Percentiles rank a stretch among this genome's conserved stretches.
These are phyloP conservation scores for Diachasmimorpha longicaudata DNA, from an alignment of 1,140 invertebrate genomes.

Conservation along the genomic window DNA sequence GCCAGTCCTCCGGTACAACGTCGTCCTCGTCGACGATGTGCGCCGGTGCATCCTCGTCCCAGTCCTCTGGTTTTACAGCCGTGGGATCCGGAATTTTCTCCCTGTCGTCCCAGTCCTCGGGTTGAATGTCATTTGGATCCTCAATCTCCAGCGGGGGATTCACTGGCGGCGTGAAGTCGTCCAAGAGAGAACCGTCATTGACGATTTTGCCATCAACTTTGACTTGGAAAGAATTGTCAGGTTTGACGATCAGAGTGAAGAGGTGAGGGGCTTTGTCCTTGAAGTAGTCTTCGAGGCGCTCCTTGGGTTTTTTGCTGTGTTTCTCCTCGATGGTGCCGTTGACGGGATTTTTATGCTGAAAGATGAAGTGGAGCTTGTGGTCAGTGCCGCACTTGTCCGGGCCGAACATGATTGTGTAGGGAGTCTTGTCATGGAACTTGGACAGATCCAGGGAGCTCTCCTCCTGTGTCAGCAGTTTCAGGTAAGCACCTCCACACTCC, in stretches of 20 bases:
- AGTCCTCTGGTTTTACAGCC: constrained; percentile 89
- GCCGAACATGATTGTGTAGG: constrained; percentile 99
- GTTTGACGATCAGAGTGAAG: constrained; percentile 87
- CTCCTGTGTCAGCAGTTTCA: constrained; percentile 86
- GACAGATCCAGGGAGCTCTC: constrained; percentile 75
- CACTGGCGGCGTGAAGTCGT: constrained; percentile 91
- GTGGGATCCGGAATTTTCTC: constrained; percentile 93
- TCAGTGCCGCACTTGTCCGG: constrained; percentile 99
- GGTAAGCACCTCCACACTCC: constrained; percentile 97
- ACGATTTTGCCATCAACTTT: constrained; percentile 78
- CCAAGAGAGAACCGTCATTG: constrained; percentile 84
- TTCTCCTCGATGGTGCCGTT: constrained; percentile 90
- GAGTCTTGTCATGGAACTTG: constrained; percentile 93
- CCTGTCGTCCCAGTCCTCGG: constrained; percentile 95
- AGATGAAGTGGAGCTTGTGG: constrained; percentile 97
- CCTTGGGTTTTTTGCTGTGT: constrained; percentile 88
- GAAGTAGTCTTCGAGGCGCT: constrained; percentile 86
- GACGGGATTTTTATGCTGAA: constrained; percentile 92
- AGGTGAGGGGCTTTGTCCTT: constrained; percentile 96
- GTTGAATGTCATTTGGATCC: constrained; percentile 90
- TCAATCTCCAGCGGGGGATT: constrained; percentile 96
- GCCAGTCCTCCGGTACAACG: constrained; percentile 89
- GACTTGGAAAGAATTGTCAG: constrained; percentile 85
- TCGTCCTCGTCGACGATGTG: constrained; percentile 90
- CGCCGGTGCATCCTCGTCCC: constrained; percentile 92